Evolutionary conservation across 2,888 invertebrate genomes (phyloP).

Genomic region (Mesorhabditis sp.): DNA sequence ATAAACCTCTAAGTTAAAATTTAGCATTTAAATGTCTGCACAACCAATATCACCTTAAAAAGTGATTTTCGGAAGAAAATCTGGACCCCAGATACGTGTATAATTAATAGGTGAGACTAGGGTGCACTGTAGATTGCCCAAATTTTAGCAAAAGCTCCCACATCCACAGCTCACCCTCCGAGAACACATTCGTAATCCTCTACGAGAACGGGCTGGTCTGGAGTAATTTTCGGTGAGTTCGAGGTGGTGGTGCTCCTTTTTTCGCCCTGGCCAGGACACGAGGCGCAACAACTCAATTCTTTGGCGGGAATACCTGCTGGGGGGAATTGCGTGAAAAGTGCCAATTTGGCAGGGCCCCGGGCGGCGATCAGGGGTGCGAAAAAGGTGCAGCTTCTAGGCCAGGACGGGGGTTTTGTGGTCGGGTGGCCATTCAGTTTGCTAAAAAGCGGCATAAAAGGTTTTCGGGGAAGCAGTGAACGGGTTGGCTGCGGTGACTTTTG

Average conservation of each 20-base stretch:
- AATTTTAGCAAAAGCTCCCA: constrained; percentile 45
- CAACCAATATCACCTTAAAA: constrained; percentile 57
- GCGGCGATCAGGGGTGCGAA: background rate
- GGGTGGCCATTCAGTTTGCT: too few species aligned
- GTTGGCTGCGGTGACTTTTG: too few species aligned
- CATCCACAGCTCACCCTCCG: constrained; percentile 55
- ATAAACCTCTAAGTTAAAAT: constrained; percentile 10
- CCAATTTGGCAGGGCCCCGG: background rate
- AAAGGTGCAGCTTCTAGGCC: too few species aligned
- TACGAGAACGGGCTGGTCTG: constrained; percentile 58
- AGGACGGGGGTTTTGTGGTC: too few species aligned
- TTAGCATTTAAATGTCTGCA: constrained; percentile 52
- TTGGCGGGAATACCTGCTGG: background rate
- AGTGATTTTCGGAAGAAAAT: constrained; percentile 54
- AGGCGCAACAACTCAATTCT: background rate
- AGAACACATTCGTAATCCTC: constrained; percentile 58
- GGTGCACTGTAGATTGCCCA: constrained; percentile 23
- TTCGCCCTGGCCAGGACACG: background rate
- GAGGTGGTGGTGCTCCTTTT: background rate
- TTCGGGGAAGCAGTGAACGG: too few species aligned
- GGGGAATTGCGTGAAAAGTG: background rate
- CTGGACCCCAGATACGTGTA: constrained; percentile 58
- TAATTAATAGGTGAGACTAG: constrained; percentile 35
- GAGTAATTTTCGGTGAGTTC: constrained; percentile 53
- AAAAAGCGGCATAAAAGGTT: too few species aligned